phyloP scores from a whole-genome alignment of 2,888 invertebrate genomes.

The Chymomyza procnemis region DNA sequence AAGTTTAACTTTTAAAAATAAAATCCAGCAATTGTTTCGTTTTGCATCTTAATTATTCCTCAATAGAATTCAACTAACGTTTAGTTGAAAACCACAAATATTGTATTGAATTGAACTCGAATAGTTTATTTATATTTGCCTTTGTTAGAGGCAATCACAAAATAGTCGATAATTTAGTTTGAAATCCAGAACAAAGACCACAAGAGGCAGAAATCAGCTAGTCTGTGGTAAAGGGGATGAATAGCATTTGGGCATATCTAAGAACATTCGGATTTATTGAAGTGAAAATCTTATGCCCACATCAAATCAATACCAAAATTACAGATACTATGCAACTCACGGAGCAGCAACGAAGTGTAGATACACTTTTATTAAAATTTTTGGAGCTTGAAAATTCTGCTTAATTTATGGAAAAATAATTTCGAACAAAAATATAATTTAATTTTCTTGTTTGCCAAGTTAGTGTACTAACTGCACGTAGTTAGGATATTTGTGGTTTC shows the following conservation, averaged over 20 bases:
- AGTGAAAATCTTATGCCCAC: background rate
- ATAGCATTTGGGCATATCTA: background rate
- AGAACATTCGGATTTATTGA: background rate
- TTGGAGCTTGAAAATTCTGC: too few species aligned
- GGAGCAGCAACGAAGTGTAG: background rate
- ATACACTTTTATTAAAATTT: background rate
- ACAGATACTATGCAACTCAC: background rate
- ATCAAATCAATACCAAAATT: background rate
- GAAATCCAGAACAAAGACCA: constrained; percentile 6
- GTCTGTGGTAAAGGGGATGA: background rate
- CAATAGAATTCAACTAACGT: background rate
- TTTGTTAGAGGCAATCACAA: constrained; percentile 52
- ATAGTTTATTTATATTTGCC: background rate
- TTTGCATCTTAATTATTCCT: background rate
- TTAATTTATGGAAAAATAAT: too few species aligned
- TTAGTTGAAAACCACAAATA: constrained; percentile 19
- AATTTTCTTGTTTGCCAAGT: too few species aligned
- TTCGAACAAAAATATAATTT: too few species aligned
- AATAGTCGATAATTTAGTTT: constrained; percentile 48
- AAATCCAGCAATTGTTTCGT: background rate
- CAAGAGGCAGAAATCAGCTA: background rate
- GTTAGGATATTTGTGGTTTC: too few species aligned
- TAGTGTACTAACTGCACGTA: too few species aligned
- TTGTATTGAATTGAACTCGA: background rate
- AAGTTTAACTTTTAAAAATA: background rate